Evolutionary conservation across 2,888 invertebrate genomes (phyloP).

Genomic region (Macaria liturata): DNA sequence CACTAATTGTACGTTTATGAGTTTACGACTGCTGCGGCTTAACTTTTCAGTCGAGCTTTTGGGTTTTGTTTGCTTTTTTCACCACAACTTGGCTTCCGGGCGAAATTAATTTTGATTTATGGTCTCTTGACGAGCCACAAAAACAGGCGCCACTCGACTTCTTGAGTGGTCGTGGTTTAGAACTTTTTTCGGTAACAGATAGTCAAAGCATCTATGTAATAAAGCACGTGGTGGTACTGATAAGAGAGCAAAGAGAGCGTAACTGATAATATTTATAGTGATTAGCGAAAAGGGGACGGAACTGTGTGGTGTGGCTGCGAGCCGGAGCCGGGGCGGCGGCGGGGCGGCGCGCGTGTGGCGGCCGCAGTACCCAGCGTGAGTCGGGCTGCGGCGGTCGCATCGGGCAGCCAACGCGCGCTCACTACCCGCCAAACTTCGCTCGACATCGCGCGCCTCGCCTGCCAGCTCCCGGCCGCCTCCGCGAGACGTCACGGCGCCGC

Average conservation of each 20-base stretch:
- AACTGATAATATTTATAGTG: conserved; percentile 81
- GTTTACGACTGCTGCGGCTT: conserved; percentile 80
- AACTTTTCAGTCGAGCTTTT: conserved; percentile 74
- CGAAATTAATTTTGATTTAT: conserved; percentile 26
- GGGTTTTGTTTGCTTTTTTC: conserved; percentile 64
- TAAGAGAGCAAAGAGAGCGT: conserved; percentile 78
- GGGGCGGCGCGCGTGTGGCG: conserved; percentile 85
- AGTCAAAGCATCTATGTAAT: neutral
- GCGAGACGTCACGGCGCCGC: conserved; percentile 64
- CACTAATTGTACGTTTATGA: conserved; percentile 84
- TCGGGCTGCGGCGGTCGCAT: conserved; percentile 84
- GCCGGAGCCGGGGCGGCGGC: conserved; percentile 68
- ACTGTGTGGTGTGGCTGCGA: conserved; percentile 53
- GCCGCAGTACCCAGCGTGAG: conserved; percentile 86
- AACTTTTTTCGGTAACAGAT: neutral
- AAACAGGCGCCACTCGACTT: conserved; percentile 29
- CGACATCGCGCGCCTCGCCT: conserved; percentile 53
- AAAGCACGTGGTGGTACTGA: conserved; percentile 71
- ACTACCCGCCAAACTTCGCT: conserved; percentile 75
- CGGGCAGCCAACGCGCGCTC: conserved; percentile 64
- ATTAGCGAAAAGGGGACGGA: conserved; percentile 84
- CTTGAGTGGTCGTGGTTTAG: neutral
- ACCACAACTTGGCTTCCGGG: conserved; percentile 32
- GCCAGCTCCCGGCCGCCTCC: conserved; percentile 30
- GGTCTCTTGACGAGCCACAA: conserved; percentile 13